These are phyloP conservation scores for Pseudochaenichthys georgianus DNA, from an alignment of 2,797 vertebrate species.

Conservation along the genomic window DNA sequence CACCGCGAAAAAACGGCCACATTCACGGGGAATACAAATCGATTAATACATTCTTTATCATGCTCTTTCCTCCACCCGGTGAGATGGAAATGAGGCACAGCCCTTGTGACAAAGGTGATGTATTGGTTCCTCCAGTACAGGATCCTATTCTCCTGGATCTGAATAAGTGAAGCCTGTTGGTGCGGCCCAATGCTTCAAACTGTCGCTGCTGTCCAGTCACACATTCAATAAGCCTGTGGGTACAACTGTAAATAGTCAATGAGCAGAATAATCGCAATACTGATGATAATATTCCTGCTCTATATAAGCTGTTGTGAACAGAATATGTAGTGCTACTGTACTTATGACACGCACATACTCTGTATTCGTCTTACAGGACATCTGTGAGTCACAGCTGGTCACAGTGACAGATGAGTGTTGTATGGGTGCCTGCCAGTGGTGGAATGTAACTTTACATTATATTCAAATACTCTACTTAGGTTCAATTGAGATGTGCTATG, in stretches of 20 bases:
- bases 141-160: conserved; percentile 43
- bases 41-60: conserved; percentile 75
- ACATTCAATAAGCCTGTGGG: conserved; percentile 15
- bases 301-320: not conserved
- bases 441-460: too few species aligned
- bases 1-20: conserved; percentile 34
- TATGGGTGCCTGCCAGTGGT: too few species aligned
- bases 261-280: not conserved
- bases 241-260: conserved; percentile 1
- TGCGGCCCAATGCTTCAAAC: conserved; percentile 29
- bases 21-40: conserved; percentile 59
- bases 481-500: too few species aligned
- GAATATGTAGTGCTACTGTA: conserved; percentile 2
- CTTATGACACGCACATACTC: conserved; percentile 9
- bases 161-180: conserved; percentile 41
- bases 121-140: conserved; percentile 54
- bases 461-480: too few species aligned
- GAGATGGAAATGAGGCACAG: conserved; percentile 71
- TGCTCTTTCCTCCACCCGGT: conserved; percentile 39
- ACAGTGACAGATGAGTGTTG: conserved; percentile 34
- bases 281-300: not conserved
- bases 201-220: conserved; percentile 26
- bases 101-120: conserved; percentile 66
- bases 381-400: conserved; percentile 29
- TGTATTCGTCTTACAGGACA: conserved; percentile 5